Conservation (phyloP, 2,797 vertebrate species). For the Melanotaenia parkinsoni region DNA sequence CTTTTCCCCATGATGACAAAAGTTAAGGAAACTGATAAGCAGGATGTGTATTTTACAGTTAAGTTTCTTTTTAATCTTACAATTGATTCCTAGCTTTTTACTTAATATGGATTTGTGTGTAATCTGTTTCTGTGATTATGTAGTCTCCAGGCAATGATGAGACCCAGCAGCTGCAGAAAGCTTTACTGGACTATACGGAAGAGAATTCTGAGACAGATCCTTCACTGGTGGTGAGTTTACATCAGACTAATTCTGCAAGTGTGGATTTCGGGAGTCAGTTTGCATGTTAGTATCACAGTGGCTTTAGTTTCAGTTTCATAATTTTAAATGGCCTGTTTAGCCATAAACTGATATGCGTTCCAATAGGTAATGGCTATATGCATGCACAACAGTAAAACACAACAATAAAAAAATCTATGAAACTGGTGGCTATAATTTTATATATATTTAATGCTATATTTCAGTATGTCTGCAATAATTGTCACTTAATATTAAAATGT, state of each 20-base stretch:
- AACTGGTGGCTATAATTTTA: background rate
- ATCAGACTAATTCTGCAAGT: conserved; percentile 13
- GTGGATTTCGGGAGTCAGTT: background rate
- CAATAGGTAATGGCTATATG: background rate
- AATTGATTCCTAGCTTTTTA: background rate
- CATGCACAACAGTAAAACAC: background rate
- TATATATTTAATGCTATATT: background rate
- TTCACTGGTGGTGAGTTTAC: conserved; percentile 88
- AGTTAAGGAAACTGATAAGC: background rate
- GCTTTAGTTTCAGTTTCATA: background rate
- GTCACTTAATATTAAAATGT: background rate
- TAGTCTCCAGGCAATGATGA: conserved; percentile 88
- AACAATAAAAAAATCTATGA: background rate
- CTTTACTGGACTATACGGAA: conserved; percentile 95
- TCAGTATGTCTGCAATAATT: background rate
- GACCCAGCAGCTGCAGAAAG: conserved; percentile 96
- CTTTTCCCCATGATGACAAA: background rate
- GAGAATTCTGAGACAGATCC: conserved; percentile 94
- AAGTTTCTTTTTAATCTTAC: background rate
- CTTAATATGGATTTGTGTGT: conserved; percentile 3
- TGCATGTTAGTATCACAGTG: background rate
- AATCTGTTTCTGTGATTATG: conserved; percentile 18
- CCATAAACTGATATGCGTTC: background rate
- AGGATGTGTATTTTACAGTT: background rate
- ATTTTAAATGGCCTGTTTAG: background rate